Percentiles rank a stretch among this genome's conserved stretches.
Conservation (phyloP, 2,888 invertebrate species). For the Caenorhabditis sp. region DNA sequence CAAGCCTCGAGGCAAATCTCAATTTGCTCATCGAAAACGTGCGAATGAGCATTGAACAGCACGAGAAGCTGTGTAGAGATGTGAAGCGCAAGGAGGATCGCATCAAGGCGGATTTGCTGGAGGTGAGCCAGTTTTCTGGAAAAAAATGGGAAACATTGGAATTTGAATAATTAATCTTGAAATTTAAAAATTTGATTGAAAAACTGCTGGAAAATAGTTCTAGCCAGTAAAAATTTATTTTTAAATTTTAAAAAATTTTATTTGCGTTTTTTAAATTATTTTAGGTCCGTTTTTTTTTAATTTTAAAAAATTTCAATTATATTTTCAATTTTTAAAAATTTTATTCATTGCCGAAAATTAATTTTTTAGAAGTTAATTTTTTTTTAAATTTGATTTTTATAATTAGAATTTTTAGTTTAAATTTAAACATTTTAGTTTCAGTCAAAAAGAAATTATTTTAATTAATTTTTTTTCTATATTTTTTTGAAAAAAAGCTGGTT, state of each 20-base stretch:
- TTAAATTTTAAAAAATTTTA: neutral
- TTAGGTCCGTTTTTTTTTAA: too few species aligned
- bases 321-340: too few species aligned
- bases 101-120: constrained; percentile 54
- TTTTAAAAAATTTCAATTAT: too few species aligned
- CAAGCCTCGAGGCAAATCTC: constrained; percentile 62
- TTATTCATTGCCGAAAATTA: too few species aligned
- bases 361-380: too few species aligned
- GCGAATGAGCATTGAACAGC: constrained; percentile 61
- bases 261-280: neutral
- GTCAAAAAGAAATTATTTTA: too few species aligned
- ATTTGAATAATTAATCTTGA: too few species aligned
- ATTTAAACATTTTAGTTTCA: too few species aligned
- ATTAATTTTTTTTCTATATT: too few species aligned
- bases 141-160: too few species aligned
- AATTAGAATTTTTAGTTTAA: too few species aligned
- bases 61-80: constrained; percentile 63
- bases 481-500: neutral
- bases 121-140: constrained; percentile 51
- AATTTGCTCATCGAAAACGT: constrained; percentile 68
- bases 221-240: neutral
- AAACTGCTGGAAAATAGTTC: neutral
- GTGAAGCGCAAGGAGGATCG: constrained; percentile 67
- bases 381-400: too few species aligned
- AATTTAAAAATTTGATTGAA: constrained; percentile 16